Evolutionary conservation across 2,113 vertebrate genomes (phyloP).

Genomic region (Pseudorasbora parva): DNA sequence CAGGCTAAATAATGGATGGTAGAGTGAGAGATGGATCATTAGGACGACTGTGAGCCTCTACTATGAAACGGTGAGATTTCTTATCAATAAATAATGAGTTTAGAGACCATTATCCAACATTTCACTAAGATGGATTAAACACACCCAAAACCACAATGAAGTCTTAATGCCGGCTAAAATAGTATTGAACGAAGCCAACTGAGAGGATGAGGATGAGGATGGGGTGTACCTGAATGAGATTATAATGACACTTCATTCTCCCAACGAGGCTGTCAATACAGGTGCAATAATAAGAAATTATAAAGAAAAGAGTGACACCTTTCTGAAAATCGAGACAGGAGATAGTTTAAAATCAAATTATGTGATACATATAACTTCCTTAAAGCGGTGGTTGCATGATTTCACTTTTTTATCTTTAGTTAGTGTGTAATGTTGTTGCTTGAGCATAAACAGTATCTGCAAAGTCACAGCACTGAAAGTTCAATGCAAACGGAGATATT

Average conservation of each 20-base stretch:
- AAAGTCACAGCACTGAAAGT: too few relatives aligned
- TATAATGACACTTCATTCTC: constrained; percentile 20
- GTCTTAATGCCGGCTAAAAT: constrained; percentile 42
- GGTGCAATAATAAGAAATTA: neutral
- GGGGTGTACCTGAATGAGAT: neutral
- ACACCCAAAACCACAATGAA: constrained; percentile 29
- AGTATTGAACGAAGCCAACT: neutral
- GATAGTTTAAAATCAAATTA: neutral
- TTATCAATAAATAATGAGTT: constrained; percentile 65
- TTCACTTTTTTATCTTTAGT: too few relatives aligned
- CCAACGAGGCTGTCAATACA: constrained; percentile 1
- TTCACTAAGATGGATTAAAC: constrained; percentile 51
- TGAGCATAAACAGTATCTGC: too few relatives aligned
- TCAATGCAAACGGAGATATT: too few relatives aligned
- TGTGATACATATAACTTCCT: neutral
- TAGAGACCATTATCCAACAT: constrained; percentile 52
- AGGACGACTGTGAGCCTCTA: constrained; percentile 63
- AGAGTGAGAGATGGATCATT: constrained; percentile 66
- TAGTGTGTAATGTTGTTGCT: too few relatives aligned
- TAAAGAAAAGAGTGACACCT: neutral
- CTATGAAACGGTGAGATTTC: constrained; percentile 63
- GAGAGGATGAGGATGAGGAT: constrained; percentile 1
- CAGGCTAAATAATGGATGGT: constrained; percentile 73
- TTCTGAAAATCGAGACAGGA: neutral
- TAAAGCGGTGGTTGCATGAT: too few relatives aligned